phyloP scores from a whole-genome alignment of 2,888 invertebrate species.

The Andrena bicolor region DNA sequence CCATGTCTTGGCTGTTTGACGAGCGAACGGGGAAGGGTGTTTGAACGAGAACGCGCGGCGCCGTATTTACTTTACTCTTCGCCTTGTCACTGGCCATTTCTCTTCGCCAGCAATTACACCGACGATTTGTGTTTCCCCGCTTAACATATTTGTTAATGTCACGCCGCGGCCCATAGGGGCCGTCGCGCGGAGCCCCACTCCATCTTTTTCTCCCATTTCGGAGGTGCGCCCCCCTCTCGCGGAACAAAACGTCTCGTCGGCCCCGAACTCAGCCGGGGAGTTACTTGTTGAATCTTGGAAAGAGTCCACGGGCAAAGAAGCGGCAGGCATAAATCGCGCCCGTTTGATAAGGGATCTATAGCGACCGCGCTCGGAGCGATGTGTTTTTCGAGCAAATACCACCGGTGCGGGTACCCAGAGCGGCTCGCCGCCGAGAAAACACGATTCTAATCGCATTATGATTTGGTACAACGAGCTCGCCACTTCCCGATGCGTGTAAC shows the following conservation, averaged over 20 bases:
- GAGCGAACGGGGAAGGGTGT: slow-evolving; percentile 36
- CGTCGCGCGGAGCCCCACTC: slow-evolving; percentile 3
- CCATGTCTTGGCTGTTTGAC: slow-evolving; percentile 60
- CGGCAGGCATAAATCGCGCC: slow-evolving; percentile 42
- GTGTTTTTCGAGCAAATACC: slow-evolving; percentile 34
- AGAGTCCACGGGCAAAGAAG: slow-evolving; percentile 52
- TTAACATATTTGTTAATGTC: slow-evolving; percentile 62
- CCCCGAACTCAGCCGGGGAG: slow-evolving; percentile 25
- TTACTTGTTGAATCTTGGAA: slow-evolving; percentile 72
- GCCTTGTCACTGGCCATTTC: slow-evolving; percentile 60
- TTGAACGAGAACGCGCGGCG: slow-evolving; percentile 38
- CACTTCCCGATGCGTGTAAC: slow-evolving; percentile 56
- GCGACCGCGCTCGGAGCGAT: neutral
- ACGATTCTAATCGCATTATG: slow-evolving; percentile 70
- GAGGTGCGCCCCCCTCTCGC: slow-evolving; percentile 13
- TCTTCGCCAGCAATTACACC: slow-evolving; percentile 56
- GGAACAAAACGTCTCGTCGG: slow-evolving; percentile 44
- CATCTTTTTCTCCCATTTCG: neutral
- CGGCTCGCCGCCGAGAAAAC: slow-evolving; percentile 45
- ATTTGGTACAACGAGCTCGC: slow-evolving; percentile 53
- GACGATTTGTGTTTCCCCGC: slow-evolving; percentile 58
- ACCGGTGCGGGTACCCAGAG: neutral
- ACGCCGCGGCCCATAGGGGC: slow-evolving; percentile 16
- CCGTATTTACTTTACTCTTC: slow-evolving; percentile 61
- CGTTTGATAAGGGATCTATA: slow-evolving; percentile 35